A percentile compares a stretch with the other conserved stretches of the same genome.
These are phyloP conservation scores for Sciurus carolinensis DNA, from an alignment of 2,797 vertebrate genomes.

Conservation along the genomic window DNA sequence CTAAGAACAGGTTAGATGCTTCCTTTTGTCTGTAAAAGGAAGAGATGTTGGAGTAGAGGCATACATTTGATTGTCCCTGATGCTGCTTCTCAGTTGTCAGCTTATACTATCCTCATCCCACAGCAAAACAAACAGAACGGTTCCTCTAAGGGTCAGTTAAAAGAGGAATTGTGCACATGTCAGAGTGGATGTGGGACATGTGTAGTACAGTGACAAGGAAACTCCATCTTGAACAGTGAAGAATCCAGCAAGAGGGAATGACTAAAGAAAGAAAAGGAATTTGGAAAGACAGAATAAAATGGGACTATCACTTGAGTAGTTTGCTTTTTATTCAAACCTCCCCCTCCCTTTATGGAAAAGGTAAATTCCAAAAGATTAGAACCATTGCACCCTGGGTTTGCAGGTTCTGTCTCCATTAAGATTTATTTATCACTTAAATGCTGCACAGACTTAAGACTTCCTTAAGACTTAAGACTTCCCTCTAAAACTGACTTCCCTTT, in stretches of 20 bases:
- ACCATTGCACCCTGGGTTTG: neutral
- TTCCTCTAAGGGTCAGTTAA: neutral
- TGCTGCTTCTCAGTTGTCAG: neutral
- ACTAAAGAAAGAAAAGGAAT: neutral
- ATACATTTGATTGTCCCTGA: neutral
- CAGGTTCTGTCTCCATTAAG: neutral
- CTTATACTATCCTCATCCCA: neutral
- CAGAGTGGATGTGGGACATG: neutral
- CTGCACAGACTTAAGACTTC: neutral
- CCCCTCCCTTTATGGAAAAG: neutral
- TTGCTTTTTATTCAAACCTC: neutral
- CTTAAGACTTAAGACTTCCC: too few species aligned
- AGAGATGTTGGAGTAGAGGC: neutral
- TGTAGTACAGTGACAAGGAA: neutral
- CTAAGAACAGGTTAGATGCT: neutral
- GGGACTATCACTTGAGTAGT: neutral
- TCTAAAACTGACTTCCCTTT: too few species aligned
- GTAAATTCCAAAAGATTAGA: neutral
- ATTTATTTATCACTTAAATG: neutral
- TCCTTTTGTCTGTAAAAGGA: neutral
- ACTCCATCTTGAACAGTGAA: neutral
- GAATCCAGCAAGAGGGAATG: neutral
- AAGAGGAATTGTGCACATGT: neutral
- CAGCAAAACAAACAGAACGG: neutral
- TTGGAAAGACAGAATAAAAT: neutral